Conservation (phyloP, 2,797 vertebrate genomes). For the Cichlasoma orientale region DNA sequence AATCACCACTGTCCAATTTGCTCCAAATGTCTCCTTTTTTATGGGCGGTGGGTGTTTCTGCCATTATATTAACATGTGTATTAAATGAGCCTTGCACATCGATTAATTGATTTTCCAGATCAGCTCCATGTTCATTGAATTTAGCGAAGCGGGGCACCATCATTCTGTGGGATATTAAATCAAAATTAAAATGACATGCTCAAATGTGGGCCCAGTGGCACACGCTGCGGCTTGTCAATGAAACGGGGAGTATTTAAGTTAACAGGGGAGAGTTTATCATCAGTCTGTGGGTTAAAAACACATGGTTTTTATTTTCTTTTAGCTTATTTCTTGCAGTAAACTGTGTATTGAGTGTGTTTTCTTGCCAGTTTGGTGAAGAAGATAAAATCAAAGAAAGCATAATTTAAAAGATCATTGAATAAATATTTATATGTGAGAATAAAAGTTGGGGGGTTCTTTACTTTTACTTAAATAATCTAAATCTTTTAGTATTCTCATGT, state of each 20-base stretch:
- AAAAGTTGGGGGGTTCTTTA: not conserved
- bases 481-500: not conserved
- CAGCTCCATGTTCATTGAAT: slow-evolving; percentile 65
- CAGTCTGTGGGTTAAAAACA: slow-evolving; percentile 4
- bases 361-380: not conserved
- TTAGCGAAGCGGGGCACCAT: slow-evolving; percentile 53
- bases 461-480: not conserved
- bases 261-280: slow-evolving; percentile 55
- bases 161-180: slow-evolving; percentile 68
- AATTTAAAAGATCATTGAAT: not conserved
- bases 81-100: slow-evolving; percentile 66
- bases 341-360: not conserved
- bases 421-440: not conserved
- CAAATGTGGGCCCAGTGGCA: slow-evolving; percentile 54
- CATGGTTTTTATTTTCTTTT: not conserved
- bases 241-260: slow-evolving; percentile 53
- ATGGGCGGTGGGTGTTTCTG: slow-evolving; percentile 42
- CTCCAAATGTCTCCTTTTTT: slow-evolving; percentile 61
- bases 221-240: slow-evolving; percentile 48
- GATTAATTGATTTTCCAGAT: slow-evolving; percentile 78
- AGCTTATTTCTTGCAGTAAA: not conserved
- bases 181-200: slow-evolving; percentile 74
- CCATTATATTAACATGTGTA: slow-evolving; percentile 73
- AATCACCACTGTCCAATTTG: slow-evolving; percentile 70
- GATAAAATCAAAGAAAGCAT: not conserved